Conservation (phyloP, 2,113 vertebrate species). For the Bolborhynchus lineola region DNA sequence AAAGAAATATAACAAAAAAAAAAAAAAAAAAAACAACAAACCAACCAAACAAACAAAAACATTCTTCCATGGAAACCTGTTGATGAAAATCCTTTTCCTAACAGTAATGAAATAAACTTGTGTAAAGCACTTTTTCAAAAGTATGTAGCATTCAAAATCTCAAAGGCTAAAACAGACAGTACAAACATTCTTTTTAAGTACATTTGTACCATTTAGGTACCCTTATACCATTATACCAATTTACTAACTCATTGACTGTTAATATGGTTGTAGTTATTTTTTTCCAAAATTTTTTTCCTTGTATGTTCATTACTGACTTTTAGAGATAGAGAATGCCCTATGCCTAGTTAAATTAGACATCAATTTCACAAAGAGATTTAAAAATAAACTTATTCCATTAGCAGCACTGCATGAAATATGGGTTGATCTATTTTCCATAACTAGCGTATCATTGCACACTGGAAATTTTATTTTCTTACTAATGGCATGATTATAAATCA, state of each 20-base stretch:
- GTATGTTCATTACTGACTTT: background rate
- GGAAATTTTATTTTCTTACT: background rate
- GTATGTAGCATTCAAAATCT: background rate
- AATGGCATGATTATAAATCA: background rate
- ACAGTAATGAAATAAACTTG: background rate
- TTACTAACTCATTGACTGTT: background rate
- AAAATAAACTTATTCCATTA: background rate
- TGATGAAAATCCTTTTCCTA: background rate
- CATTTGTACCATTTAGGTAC: background rate
- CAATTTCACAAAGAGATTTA: background rate
- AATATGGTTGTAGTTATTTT: background rate
- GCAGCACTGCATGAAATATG: background rate
- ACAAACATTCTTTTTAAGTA: background rate
- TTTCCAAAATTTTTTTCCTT: background rate
- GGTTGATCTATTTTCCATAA: background rate
- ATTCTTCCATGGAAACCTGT: background rate
- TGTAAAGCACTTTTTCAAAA: background rate
- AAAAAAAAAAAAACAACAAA: background rate
- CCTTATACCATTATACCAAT: background rate
- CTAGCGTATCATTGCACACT: background rate
- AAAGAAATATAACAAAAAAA: rapidly evolving
- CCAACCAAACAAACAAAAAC: background rate
- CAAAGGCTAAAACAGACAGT: background rate
- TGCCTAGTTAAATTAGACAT: background rate
- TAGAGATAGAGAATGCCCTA: background rate